Percentiles rank a stretch among this genome's conserved stretches.
These are phyloP conservation scores for Cephus pulcher DNA, from an alignment of 2,888 invertebrate genomes.

Conservation along the genomic window DNA sequence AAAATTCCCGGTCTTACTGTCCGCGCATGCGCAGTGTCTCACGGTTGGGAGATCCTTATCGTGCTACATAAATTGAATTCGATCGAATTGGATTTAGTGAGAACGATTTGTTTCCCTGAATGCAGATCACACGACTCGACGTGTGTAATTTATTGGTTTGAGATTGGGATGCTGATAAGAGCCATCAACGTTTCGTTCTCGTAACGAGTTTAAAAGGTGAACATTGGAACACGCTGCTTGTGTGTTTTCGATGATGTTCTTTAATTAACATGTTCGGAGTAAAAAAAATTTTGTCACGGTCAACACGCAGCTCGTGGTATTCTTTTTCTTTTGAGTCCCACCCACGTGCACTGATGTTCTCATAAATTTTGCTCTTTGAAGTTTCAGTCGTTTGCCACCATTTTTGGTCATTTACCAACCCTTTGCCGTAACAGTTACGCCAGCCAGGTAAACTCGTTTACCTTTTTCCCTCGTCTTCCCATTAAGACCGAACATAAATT, in stretches of 20 bases:
- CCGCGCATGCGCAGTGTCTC: neutral
- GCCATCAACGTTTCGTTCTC: neutral
- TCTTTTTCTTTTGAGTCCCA: neutral
- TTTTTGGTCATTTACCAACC: conserved; percentile 5
- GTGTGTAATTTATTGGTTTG: conserved; percentile 13
- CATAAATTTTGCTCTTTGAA: neutral
- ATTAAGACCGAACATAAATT: neutral
- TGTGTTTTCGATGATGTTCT: neutral
- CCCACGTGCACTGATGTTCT: neutral
- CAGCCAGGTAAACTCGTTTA: neutral
- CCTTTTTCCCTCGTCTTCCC: neutral
- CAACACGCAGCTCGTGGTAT: neutral
- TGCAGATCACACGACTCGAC: conserved; percentile 14
- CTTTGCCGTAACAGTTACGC: neutral
- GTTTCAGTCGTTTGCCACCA: neutral
- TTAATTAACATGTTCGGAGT: conserved; percentile 20
- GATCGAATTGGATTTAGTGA: conserved; percentile 17
- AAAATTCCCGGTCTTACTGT: neutral
- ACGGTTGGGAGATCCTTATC: conserved; percentile 2
- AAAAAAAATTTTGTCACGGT: neutral
- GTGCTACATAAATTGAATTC: conserved; percentile 8
- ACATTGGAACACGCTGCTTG: neutral
- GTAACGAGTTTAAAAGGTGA: neutral
- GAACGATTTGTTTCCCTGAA: conserved; percentile 20
- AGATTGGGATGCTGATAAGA: conserved; percentile 11